A percentile compares a stretch with the other conserved stretches of the same genome.
Conservation (phyloP, 1,140 invertebrate genomes). For the Aphis gossypii region DNA sequence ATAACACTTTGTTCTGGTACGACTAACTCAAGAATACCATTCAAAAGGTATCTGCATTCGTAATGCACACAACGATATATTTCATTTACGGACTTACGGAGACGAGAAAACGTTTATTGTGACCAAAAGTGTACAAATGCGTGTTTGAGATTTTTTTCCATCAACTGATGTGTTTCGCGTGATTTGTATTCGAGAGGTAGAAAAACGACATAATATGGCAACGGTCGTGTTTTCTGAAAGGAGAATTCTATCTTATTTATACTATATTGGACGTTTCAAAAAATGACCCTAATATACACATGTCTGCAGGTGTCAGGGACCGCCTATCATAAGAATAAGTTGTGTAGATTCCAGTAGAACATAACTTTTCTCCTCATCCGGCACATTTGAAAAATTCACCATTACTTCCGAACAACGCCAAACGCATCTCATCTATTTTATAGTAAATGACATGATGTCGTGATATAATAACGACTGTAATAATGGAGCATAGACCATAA, state of each 20-base stretch:
- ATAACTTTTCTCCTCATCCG: background rate
- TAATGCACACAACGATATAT: background rate
- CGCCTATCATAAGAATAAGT: background rate
- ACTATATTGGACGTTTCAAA: conserved; percentile 6
- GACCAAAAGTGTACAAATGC: background rate
- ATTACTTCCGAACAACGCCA: background rate
- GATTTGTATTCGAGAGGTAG: background rate
- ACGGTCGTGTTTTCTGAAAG: background rate
- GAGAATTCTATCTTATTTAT: background rate
- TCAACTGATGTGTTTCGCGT: background rate
- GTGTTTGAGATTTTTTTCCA: background rate
- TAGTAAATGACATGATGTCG: background rate
- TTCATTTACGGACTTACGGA: background rate
- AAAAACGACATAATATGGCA: background rate
- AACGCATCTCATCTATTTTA: background rate
- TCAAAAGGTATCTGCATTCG: background rate
- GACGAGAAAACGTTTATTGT: background rate
- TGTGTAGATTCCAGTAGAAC: background rate
- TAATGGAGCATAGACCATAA: too few relatives aligned
- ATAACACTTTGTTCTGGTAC: conserved; percentile 45
- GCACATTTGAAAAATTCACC: background rate
- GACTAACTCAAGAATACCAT: background rate
- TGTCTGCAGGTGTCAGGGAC: background rate
- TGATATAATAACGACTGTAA: background rate
- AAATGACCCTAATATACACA: conserved; percentile 38